Evolutionary conservation across 1,140 invertebrate genomes (phyloP), one percentile per base, ranked within the genome.

Genomic region (Protaetia brevitarsis): DNA sequence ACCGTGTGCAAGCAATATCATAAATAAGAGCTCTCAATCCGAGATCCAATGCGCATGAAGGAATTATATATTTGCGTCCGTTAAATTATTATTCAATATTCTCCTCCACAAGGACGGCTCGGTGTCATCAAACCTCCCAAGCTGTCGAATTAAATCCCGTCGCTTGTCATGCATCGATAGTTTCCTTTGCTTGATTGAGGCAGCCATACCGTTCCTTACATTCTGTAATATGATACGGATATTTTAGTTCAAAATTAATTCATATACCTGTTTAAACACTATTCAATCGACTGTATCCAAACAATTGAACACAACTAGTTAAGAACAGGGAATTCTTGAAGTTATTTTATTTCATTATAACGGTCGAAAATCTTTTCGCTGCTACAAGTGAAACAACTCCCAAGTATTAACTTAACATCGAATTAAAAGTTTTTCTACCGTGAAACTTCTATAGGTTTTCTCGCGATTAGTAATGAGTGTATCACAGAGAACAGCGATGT

Each of bases 171-270:
- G 76, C 19, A 79, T 77, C 3, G 81, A 77, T 61, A 81, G 67
- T 66, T 82, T 82, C 11, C 79, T 72, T 41, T 78, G 76, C 45
- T 82, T 83, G 11, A 84, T 28, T 80, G 80, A 0, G 83, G 80
- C 57, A 80, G 71, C n/a, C 3, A 85, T 21, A 13, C 83, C 83
- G 30, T 77, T 76, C 36, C 75, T 66, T 0, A 84, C 61, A 67
- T 83, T 84, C 83, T 85, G 73, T 11, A 79, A 78, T 26, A 70
- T 62, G 66, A 64, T 66, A 61, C 7, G 8, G 19, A 69, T 62
- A 5, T 65, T 56, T 41, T 30, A 56, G 21, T 65, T 16, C 13
- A 1, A 34, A 34, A 6, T 59, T 11, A 11, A 4, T 3, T 56
- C 4, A 11, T 8, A 28, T 3, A 28, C n/a, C 30, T 34, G 31